Base-by-base conservation (phyloP, 1,140 invertebrate species). In the Bombus waltoni region DNA sequence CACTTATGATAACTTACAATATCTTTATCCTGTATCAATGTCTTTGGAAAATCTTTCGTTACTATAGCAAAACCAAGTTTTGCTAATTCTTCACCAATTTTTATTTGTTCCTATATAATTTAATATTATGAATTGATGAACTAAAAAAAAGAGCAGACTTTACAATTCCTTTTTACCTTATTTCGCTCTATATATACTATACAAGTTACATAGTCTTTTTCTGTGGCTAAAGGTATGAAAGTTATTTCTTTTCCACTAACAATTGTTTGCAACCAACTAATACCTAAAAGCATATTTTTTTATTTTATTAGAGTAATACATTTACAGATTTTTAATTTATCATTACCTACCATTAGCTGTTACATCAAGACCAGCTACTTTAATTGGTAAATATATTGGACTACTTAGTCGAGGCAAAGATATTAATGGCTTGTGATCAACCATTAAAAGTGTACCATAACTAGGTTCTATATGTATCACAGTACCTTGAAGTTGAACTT, bases 241-340 rank as follows among this genome's bases (percentile, higher is more conserved):
- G 88, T 94, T 57, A 96, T 87, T 72, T 92, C 83, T 70, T 95
- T 93, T 47, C 93, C 94, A 83, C 87, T 92, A 47, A 95, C 93
- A 83, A 96, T 90, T 18, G 93, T 91, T 90, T 96, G 95, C 73
- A 96, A 89, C 96, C 96, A 96, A 89, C 93, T 96, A 6, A 96
- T 81, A 76, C 94, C 94, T 95, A 53, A n/a, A 91, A 87, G 40
- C 35, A 79, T 85, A 15, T 3, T 57, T 65, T n/a, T 15, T 81
- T 73, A 35, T 65, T 65, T 62, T n/a, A 22, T 78, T 73, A 35
- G 35, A 66, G 3, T 13, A 44, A 40, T 1, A 10, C 62, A 62
- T 28, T 65, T 59, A 9, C 65, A 38, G 38, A 73, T 35, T 22
- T 86, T 68, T 38, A 22, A 68, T 35, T 35, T 8, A 68, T 47